A percentile compares a stretch with the other conserved stretches of the same genome.
Conservation (phyloP, 2,797 vertebrate genomes). For the Poeciliopsis infans region DNA sequence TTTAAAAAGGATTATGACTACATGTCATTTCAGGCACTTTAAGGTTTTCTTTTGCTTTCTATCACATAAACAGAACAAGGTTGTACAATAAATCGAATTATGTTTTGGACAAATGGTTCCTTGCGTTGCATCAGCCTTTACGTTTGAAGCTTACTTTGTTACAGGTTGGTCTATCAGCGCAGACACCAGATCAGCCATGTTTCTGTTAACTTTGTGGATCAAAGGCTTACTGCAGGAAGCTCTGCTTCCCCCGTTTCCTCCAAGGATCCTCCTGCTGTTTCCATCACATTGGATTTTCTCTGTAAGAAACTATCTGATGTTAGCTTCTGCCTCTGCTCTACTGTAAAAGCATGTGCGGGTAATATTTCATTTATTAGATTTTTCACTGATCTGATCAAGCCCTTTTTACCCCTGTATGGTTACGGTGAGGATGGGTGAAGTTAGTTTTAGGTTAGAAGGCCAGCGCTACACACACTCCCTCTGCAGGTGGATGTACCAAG, state of each 20-base stretch:
- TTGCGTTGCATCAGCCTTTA: not conserved
- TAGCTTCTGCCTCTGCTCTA: not conserved
- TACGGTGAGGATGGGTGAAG: not conserved
- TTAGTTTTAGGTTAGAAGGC: not conserved
- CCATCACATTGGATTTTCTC: not conserved
- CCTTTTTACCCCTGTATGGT: not conserved
- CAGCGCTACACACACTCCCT: not conserved
- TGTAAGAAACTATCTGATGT: not conserved
- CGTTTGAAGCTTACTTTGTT: not conserved
- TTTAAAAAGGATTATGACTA: not conserved
- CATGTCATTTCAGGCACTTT: not conserved
- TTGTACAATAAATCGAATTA: not conserved
- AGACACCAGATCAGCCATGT: not conserved
- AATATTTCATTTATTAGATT: not conserved
- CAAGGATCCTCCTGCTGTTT: not conserved
- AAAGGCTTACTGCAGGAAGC: not conserved
- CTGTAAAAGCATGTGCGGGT: not conserved
- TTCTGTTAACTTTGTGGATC: conserved; percentile 1
- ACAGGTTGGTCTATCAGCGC: not conserved
- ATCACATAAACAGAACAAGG: not conserved
- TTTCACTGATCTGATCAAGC: not conserved
- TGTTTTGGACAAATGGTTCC: not conserved
- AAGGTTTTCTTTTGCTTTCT: not conserved
- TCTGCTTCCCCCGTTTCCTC: not conserved
- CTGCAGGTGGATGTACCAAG: not conserved